These are phyloP conservation scores for Eurytoma adleriae DNA, from an alignment of 2,888 invertebrate genomes.

Conservation along the genomic window DNA sequence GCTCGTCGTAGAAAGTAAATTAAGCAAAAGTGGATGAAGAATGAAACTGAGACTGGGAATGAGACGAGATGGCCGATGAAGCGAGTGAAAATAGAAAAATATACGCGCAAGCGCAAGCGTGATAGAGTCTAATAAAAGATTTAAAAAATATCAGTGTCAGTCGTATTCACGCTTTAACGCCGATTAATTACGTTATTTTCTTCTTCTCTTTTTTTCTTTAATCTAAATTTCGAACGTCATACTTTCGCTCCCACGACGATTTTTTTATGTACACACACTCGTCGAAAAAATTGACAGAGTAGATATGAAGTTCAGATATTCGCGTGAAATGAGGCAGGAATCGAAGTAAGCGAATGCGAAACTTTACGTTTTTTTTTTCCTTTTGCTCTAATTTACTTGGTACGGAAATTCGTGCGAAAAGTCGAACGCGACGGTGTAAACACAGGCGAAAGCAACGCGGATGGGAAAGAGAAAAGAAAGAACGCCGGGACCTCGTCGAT, in stretches of 20 bases:
- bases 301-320: constrained; percentile 47
- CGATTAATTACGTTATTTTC: constrained; percentile 13
- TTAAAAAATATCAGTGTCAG: constrained; percentile 55
- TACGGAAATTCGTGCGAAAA: neutral
- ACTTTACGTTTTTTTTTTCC: too few species aligned
- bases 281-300: constrained; percentile 56
- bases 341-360: constrained; percentile 4
- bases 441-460: neutral
- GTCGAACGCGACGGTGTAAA: neutral
- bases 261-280: constrained; percentile 22
- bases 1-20: neutral
- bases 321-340: constrained; percentile 16
- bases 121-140: constrained; percentile 49
- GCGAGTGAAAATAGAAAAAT: constrained; percentile 38
- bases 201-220: constrained; percentile 22
- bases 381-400: neutral
- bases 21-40: neutral
- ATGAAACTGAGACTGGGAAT: neutral
- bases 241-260: constrained; percentile 31
- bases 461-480: constrained; percentile 25
- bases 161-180: constrained; percentile 50
- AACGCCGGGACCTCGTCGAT: constrained; percentile 59
- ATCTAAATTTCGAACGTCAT: constrained; percentile 41
- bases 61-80: constrained; percentile 18
- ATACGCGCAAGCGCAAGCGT: constrained; percentile 47